Evolutionary conservation across 2,797 vertebrate species (phyloP), one percentile per base, ranked within the genome.

Genomic region (Coregonus ussuriensis): DNA sequence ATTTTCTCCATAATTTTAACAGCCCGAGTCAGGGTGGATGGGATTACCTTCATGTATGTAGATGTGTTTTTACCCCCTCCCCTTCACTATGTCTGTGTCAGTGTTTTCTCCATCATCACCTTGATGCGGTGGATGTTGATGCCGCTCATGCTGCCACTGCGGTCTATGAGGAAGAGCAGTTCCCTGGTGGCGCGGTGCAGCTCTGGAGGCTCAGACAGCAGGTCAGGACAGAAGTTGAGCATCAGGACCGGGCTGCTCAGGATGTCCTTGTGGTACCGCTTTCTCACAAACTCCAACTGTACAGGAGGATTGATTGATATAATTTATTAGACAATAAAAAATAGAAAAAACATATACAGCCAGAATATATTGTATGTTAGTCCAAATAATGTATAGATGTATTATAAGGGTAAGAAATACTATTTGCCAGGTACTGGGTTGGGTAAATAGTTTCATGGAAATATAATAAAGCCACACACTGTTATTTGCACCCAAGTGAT

Each of bases 251-350:
- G 98, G 88, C 96, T 98, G 86, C 90, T 90, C 82, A 96, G 92
- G 82, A 99, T 96, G 88, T 99, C 98, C 81, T 99, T 99, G 90
- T 99, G 98, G 90, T 98, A 95, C 13, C 98, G 95, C 80, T 96
- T 97, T 88, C 96, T 94, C 80, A 99, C 91, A 5, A 98, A 99
- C 88, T 96, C 96, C 86, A 97, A 89, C 98, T 99, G 85, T 41
- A 2, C 33, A 37, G 9, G 33, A 59, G 15, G 29, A n/a, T 21
- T 21, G n/a, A 18, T 33, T 68, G 35, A 13, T 68, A 37, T 47
- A 14, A 67, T 35, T 5, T 31, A 6, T 13, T 14, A 31, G 4
- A 1, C 41, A 66, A 29, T 31, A 2, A 31, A 4, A 65, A 7
- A 25, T 25, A 25, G 25, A 25, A 65, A 4, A 14, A 15, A 16